Base-by-base conservation (phyloP, 2,797 vertebrate genomes). In the Carcharodon carcharias region DNA sequence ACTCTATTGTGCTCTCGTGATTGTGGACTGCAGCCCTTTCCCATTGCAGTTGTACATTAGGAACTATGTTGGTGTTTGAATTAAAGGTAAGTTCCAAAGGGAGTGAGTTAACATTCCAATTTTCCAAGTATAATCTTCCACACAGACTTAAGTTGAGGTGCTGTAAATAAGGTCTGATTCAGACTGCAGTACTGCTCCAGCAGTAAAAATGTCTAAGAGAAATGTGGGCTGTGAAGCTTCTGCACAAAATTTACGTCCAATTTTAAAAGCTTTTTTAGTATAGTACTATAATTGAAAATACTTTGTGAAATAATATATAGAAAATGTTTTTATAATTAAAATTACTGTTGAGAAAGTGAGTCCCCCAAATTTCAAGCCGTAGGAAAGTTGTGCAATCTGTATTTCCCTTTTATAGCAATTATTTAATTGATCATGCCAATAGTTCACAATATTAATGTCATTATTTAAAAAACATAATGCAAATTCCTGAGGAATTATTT, bases 61-160 rank as follows among this genome's bases (percentile, higher is more conserved):
- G 5, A 45, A 95, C 67, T 54, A 40, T 95, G 50, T 95, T 73
- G 35, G 67, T 95, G 67, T 54, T 26, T 21, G 67, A 95, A 95
- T 71, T 95, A 95, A 95, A 95, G 31, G 45, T 95, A 71, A 56
- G 31, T 21, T 95, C 5, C 58, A 18, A 31, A 95, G 69, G 67
- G 50, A 77, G 54, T 95, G 67, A 14, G 35, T 95, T 77, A 71
- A 16, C 65, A 95, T 14, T 54, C 94, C 69, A 56, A 77, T 31
- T 77, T 95, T 71, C 31, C 77, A 95, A 73, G 69, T 56, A 26
- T 95, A 71, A 95, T 77, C 67, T 95, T 56, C 28, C 71, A 77
- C 45, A 77, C 31, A n/a, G 54, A 18, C 71, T 35, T 54, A n/a
- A 56, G 40, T 28, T 69, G n/a, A 54, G 67, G 73, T 69, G 69